phyloP scores from a whole-genome alignment of 2,888 invertebrate genomes.

The Gnatocerus cornutus region DNA sequence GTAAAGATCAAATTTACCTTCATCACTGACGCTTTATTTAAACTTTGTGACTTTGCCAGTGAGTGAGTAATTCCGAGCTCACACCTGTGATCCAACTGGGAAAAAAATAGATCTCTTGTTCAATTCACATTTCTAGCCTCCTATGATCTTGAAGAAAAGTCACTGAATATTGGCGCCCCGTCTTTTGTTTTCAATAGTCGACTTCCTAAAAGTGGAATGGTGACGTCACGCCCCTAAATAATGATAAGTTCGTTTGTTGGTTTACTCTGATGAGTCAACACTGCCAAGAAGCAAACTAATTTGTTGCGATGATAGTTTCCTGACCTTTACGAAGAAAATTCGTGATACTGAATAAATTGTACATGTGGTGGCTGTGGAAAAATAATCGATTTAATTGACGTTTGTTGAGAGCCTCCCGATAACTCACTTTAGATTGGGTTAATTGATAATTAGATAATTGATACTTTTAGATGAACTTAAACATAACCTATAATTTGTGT shows the following conservation, averaged over 20 bases:
- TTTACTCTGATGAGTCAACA: constrained; percentile 39
- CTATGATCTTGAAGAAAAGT: background rate
- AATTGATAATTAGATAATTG: constrained; percentile 34
- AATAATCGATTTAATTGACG: too few relatives aligned
- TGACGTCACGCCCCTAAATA: constrained; percentile 40
- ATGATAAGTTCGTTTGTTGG: constrained; percentile 16
- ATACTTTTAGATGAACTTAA: too few relatives aligned
- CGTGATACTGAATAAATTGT: too few relatives aligned
- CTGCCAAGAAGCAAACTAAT: constrained; percentile 21
- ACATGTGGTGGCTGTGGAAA: too few relatives aligned
- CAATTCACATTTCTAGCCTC: background rate
- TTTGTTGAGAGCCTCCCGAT: too few relatives aligned
- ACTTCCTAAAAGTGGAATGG: too few relatives aligned
- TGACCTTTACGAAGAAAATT: too few relatives aligned
- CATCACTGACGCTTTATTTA: constrained; percentile 6
- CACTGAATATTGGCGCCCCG: constrained; percentile 5
- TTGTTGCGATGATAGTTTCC: too few relatives aligned
- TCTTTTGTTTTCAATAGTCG: too few relatives aligned
- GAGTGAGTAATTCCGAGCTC: constrained; percentile 31
- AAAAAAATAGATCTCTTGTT: constrained; percentile 22
- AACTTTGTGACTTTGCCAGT: constrained; percentile 40
- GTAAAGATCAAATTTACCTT: too few relatives aligned
- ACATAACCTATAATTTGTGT: too few relatives aligned
- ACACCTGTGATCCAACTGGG: constrained; percentile 27
- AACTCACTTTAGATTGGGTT: constrained; percentile 14